phyloP scores from a whole-genome alignment of 2,113 vertebrate genomes.

The Symphodus melops region DNA sequence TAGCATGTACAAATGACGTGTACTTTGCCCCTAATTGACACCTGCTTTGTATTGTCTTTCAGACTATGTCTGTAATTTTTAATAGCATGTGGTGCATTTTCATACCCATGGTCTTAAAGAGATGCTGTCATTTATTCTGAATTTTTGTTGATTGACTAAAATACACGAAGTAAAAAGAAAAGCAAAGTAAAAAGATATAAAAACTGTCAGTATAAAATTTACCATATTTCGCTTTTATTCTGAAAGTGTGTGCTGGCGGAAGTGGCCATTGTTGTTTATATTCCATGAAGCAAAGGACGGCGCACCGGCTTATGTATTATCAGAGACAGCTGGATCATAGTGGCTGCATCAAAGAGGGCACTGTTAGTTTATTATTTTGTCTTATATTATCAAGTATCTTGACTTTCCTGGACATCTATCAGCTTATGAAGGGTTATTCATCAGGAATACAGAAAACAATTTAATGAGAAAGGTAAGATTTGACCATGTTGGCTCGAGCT shows the following conservation, averaged over 20 bases:
- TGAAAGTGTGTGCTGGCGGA: conserved; percentile 35
- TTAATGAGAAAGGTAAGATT: conserved; percentile 63
- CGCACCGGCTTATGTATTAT: conserved; percentile 33
- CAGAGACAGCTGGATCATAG: conserved; percentile 5
- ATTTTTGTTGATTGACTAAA: too few species aligned
- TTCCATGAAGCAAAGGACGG: accelerated
- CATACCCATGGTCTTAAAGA: too few species aligned
- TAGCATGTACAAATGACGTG: too few species aligned
- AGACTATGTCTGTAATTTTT: too few species aligned
- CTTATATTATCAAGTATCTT: accelerated
- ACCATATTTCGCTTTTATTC: conserved; percentile 31
- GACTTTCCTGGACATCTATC: not conserved
- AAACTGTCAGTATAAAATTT: too few species aligned
- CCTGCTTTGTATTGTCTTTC: too few species aligned
- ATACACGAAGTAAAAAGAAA: too few species aligned
- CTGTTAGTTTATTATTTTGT: not conserved
- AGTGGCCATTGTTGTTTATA: not conserved
- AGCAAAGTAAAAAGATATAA: too few species aligned
- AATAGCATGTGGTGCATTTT: too few species aligned
- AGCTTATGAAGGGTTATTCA: not conserved
- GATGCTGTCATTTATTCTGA: too few species aligned
- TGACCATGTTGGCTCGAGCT: not conserved
- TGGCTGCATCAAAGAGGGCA: not conserved
- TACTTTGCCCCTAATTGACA: too few species aligned
- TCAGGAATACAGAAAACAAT: not conserved